These are phyloP conservation scores for Globicephala melas DNA, from an alignment of 2,113 vertebrate species.

Conservation along the genomic window DNA sequence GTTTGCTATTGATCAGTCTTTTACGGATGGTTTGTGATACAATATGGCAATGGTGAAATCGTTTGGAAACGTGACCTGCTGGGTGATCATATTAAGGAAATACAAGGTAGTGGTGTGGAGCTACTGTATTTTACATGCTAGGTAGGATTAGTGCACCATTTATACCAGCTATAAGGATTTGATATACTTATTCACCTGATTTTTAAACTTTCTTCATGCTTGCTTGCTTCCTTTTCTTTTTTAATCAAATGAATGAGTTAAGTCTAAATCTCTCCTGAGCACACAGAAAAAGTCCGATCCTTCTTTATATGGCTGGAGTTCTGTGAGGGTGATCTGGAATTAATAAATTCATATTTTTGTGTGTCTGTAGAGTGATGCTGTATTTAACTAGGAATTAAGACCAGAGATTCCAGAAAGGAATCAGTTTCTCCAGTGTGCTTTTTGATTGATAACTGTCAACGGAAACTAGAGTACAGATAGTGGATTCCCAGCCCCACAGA, in stretches of 20 bases:
- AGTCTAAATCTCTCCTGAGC: background rate
- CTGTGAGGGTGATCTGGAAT: background rate
- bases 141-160: background rate
- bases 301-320: background rate
- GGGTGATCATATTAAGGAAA: background rate
- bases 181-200: background rate
- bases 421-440: background rate
- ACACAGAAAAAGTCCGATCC: background rate
- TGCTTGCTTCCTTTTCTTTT: background rate
- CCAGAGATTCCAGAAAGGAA: background rate
- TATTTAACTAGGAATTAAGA: background rate
- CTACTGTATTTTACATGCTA: background rate
- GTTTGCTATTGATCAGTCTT: background rate
- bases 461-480: background rate
- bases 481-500: background rate
- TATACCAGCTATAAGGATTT: background rate
- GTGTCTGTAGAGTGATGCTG: background rate
- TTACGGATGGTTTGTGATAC: slow-evolving; percentile 18
- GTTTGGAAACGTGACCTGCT: slow-evolving; percentile 1
- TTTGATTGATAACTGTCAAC: background rate
- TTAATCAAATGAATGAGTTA: background rate
- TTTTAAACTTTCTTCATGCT: background rate
- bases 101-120: background rate
- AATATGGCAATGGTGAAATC: background rate
- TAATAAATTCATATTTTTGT: background rate